phyloP scores from a whole-genome alignment of 2,797 vertebrate species.

The Uromys caudimaculatus region DNA sequence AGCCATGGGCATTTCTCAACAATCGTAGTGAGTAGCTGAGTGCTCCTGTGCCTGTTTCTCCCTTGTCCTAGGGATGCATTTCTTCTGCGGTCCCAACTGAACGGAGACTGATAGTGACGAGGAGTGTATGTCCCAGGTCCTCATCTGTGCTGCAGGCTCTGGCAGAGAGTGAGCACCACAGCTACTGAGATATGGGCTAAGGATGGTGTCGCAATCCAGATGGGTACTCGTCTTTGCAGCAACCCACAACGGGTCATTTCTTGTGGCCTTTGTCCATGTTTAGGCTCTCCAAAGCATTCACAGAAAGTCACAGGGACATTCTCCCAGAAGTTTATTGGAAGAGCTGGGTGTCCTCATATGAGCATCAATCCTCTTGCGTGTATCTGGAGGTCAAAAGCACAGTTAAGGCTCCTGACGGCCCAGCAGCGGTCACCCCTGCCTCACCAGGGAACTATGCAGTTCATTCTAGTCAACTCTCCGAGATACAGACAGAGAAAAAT shows the following conservation, averaged over 20 bases:
- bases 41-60: not conserved
- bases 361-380: not conserved
- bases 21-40: not conserved
- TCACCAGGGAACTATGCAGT: too few species aligned
- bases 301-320: not conserved
- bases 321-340: not conserved
- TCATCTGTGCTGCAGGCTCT: accelerated
- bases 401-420: not conserved
- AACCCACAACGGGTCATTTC: not conserved
- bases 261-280: not conserved
- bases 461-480: not conserved
- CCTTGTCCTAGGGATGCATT: not conserved
- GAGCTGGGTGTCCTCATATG: not conserved
- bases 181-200: not conserved
- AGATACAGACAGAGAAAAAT: not conserved
- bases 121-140: accelerated
- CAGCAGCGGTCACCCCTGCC: not conserved
- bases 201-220: accelerated
- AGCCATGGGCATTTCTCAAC: accelerated
- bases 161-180: accelerated
- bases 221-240: accelerated
- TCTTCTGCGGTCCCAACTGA: not conserved
- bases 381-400: not conserved
- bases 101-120: too few species aligned
- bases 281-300: not conserved